Evolutionary conservation across 2,888 invertebrate species (phyloP), one percentile per base, ranked within the genome.

Genomic region (Corbicula japonica): DNA sequence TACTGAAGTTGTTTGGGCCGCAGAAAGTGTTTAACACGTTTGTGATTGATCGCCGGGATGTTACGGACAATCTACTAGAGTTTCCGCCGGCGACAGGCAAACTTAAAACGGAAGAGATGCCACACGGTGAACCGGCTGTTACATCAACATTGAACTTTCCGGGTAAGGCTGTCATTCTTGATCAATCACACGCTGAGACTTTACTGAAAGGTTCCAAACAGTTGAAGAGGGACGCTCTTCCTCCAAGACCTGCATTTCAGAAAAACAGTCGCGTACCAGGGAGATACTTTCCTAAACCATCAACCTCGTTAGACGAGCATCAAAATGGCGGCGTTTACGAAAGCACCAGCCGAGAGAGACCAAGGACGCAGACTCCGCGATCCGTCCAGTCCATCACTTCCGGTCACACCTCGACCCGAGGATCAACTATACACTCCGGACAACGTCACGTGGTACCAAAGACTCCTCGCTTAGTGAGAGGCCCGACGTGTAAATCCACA

Each of bases 241-340:
- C 83, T 23, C 44, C 60, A 6, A 50, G 83, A 54, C 83, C 83
- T 15, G 83, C 73, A 3, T 77, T 83, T 54, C 83, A 83, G 41
- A 38, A 78, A 44, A 62, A 56, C 21, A 21, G 70, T 18, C 74
- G 69, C 18, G 78, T 88, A 8, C 86, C 88, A 0, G 88, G 88
- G 6, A 70, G 87, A 30, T 88, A 84, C 54, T 88, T 88, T 62
- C 86, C 88, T 0, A 87, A 87, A 60, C 84, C 86, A 1, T 71
- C 84, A 8, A 35, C 73, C 15, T 35, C 73, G 2, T 76, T 76
- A 2, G 82, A 84, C 5, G 66, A 83, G 18, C n/a, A 48, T n/a
- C n/a, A 54, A 12, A n/a, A 30, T 1, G 28, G 30, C 32, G 30
- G 32, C 28, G 32, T 28, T 28, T 4, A 28, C 5, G 32, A 28